phyloP scores from a whole-genome alignment of 2,888 invertebrate genomes.

The Atherix ibis region DNA sequence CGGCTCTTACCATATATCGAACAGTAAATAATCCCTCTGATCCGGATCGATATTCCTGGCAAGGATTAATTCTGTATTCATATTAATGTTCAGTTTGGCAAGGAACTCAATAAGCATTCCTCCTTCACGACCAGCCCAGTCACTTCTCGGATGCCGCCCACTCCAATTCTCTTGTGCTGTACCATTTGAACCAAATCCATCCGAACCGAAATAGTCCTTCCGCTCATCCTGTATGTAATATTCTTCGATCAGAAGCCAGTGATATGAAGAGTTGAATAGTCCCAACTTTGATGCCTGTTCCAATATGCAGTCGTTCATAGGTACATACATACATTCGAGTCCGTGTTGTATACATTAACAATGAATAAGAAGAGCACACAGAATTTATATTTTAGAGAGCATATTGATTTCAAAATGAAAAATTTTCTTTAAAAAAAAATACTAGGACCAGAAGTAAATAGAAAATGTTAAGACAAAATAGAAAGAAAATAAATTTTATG shows the following conservation, averaged over 20 bases:
- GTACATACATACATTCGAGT: too few relatives aligned
- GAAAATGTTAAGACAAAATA: too few relatives aligned
- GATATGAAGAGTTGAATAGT: slow-evolving; percentile 31
- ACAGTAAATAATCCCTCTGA: slow-evolving; percentile 22
- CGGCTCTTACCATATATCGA: slow-evolving; percentile 29
- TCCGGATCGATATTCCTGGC: slow-evolving; percentile 14
- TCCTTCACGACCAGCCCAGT: background rate
- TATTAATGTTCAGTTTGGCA: slow-evolving; percentile 29
- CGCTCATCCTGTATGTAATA: slow-evolving; percentile 19
- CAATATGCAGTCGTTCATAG: slow-evolving; percentile 2
- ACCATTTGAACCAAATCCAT: too few relatives aligned
- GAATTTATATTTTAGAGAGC: too few relatives aligned
- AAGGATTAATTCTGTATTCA: slow-evolving; percentile 31
- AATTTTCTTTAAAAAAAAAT: too few relatives aligned
- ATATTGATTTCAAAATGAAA: too few relatives aligned
- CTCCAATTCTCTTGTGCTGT: slow-evolving; percentile 4
- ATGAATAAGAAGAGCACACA: too few relatives aligned
- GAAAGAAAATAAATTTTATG: too few relatives aligned
- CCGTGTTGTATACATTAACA: too few relatives aligned
- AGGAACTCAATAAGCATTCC: slow-evolving; percentile 26
- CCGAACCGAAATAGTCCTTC: too few relatives aligned
- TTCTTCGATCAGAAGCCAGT: slow-evolving; percentile 33
- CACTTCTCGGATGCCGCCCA: slow-evolving; percentile 6
- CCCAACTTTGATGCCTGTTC: slow-evolving; percentile 28
- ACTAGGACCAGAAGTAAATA: too few relatives aligned